Base-by-base conservation (phyloP, 2,888 invertebrate species). In the Microctonus hyperodae region DNA sequence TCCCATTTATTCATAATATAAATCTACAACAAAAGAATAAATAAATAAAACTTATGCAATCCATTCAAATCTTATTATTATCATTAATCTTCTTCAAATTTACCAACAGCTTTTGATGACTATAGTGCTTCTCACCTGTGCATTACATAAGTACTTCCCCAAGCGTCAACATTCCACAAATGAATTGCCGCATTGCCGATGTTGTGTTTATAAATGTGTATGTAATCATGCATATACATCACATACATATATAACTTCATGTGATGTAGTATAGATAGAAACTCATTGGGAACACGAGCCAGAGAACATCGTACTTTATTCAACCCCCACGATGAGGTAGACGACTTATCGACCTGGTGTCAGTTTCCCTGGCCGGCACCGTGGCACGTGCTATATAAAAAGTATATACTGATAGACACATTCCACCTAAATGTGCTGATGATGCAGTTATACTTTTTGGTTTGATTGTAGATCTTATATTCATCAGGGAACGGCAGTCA, bases 331-430 rank as follows among this genome's bases (percentile, higher is more conserved):
- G n/a, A 68, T 72, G 75, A 74, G 79, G 77, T 79, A 72, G 76
- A 79, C 77, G 80, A 79, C 79, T 80, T 81, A 81, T 81, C 79
- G 81, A 81, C 80, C 81, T 79, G 44, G 44, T 44, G 44, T 44
- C 16, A 44, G 44, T n/a, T 44, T 44, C 44, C 20, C 44, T 16
- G 44, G 44, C 20, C 44, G 20, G 16, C 16, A 44, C 44, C 16
- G 6, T 20, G 16, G 78, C 64, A 65, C 48, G 58, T 58, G 63
- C 65, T 50, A 67, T 51, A 51, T 22, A 48, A 28, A 48, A 48
- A 22, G 28, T 13, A 1, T 13, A 50, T n/a, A 35, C n/a, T 37
- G 22, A 40, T 5, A 6, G 5, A 23, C 33, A 37, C n/a, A n/a
- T 33, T 20, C 25, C 25, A 13, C 16, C n/a, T 28, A n/a, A 9